Base-by-base conservation (phyloP, 1,140 invertebrate genomes). In the Paracyclopina nana region DNA sequence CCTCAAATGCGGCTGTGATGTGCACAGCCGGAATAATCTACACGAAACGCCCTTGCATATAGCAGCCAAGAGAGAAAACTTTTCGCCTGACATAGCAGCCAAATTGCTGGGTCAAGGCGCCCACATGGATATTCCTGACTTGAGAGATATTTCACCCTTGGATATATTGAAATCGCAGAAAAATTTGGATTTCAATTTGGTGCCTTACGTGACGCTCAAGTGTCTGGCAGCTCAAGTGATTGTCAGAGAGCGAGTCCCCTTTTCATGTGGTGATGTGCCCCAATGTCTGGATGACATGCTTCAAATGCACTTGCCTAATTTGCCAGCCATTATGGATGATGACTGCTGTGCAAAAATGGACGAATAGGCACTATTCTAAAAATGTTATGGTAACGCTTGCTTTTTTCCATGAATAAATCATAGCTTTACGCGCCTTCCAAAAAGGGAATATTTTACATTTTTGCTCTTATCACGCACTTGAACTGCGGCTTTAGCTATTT, bases 151-250 rank as follows among this genome's bases (percentile, higher is more conserved):
- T 48, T 57, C 54, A 34, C 59, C 60, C 6, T 52, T 54, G 49
- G 45, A 52, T 26, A 55, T 55, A 53, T 45, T 61, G 14, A 27
- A 26, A 22, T 48, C 14, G 34, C 49, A 24, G 55, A 56, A 24
- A 40, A 12, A 22, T 53, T 53, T 52, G 45, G 48, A 18, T 41
- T n/a, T n/a, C n/a, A n/a, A n/a, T n/a, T 60, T 44, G 59, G 57
- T 42, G 53, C 54, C 18, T 28, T 54, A 57, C 51, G 53, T 58
- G 12, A 55, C 58, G 12, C 50, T 61, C n/a, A 60, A 60, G 27
- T 61, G 60, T 55, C 50, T 61, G 26, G 59, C 59, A 6, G 59
- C 60, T 12, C 49, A 54, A 14, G 57, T 55, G 45, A 43, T 61
- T 22, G 42, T 54, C 16, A 46, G 50, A 25, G 40, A 48, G 31